A percentile compares a stretch with the other conserved stretches of the same genome.
Conservation (phyloP, 1,140 invertebrate species). For the Drosophila ironensis region DNA sequence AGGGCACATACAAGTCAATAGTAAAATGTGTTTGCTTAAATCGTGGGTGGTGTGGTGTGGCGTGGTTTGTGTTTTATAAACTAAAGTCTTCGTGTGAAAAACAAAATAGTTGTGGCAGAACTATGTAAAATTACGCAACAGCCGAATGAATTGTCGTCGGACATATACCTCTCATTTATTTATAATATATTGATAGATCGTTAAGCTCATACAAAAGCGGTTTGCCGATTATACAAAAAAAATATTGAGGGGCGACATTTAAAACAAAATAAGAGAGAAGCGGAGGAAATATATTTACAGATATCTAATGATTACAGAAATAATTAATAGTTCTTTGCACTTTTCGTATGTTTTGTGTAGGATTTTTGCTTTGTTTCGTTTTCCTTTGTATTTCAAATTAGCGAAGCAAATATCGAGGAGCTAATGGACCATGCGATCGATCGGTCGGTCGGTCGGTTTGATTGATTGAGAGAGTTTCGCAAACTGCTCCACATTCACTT, state of each 20-base stretch:
- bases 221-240: constrained; percentile 38
- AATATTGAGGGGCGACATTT: constrained; percentile 59
- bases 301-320: constrained; percentile 59
- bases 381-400: constrained; percentile 41
- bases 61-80: constrained; percentile 30
- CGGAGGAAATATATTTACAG: constrained; percentile 68
- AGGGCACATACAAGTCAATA: constrained; percentile 45
- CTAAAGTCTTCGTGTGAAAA: constrained; percentile 62
- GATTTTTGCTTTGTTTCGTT: constrained; percentile 2
- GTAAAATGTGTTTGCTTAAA: constrained; percentile 27
- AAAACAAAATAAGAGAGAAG: constrained; percentile 53
- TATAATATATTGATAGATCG: constrained; percentile 38
- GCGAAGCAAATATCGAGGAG: constrained; percentile 51
- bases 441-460: no score
- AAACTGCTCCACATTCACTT: constrained; percentile 30
- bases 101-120: constrained; percentile 52
- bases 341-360: constrained; percentile 34
- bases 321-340: constrained; percentile 65
- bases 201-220: constrained; percentile 54
- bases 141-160: constrained; percentile 42
- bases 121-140: constrained; percentile 49
- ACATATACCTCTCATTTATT: constrained; percentile 22
- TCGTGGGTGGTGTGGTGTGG: no score
- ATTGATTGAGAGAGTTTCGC: constrained; percentile 46
- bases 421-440: constrained; percentile 33